Evolutionary conservation across 1,140 invertebrate species (phyloP).

Genomic region (Oppia nitens): DNA sequence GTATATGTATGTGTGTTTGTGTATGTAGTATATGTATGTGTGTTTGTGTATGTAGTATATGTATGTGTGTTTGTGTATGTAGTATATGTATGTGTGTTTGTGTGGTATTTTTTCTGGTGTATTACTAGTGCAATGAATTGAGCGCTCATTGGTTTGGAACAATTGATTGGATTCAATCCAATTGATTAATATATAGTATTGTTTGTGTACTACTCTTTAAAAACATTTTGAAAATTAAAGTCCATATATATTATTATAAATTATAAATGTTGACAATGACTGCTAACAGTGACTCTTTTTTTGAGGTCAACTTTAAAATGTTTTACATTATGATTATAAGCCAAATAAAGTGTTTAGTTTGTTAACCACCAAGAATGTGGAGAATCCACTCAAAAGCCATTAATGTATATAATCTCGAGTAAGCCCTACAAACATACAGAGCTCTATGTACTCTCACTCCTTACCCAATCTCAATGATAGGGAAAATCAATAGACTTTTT

Average conservation of each 20-base stretch:
- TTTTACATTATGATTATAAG: too few species aligned
- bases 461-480: background rate
- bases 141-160: background rate
- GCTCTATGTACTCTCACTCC: background rate
- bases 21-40: too few species aligned
- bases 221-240: background rate
- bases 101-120: too few species aligned
- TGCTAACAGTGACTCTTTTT: too few species aligned
- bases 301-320: too few species aligned
- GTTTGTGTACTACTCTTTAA: background rate
- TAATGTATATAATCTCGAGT: background rate
- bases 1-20: too few species aligned
- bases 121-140: background rate
- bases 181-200: background rate
- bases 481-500: background rate
- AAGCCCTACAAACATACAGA: background rate
- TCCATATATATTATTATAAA: too few species aligned
- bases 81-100: too few species aligned
- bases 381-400: background rate
- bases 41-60: too few species aligned
- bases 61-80: too few species aligned
- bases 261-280: too few species aligned
- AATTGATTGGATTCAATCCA: background rate
- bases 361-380: background rate
- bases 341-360: background rate